A percentile compares a stretch with the other conserved stretches of the same genome.
Evolutionary conservation across 2,113 vertebrate genomes (phyloP).

Genomic region (Triplophysa siluroides): DNA sequence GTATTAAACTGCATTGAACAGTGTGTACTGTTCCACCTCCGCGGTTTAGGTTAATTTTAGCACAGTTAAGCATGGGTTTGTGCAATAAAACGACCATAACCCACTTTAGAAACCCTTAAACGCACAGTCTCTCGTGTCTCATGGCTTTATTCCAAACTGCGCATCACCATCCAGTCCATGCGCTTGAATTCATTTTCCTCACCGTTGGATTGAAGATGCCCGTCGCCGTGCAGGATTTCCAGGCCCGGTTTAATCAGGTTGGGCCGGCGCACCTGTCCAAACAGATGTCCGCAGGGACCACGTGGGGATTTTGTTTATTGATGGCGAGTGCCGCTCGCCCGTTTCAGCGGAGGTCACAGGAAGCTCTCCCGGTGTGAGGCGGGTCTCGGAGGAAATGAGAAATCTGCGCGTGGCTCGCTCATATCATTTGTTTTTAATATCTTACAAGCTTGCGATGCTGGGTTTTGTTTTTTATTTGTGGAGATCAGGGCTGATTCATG

Average conservation of each 20-base stretch:
- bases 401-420: slow-evolving; percentile 29
- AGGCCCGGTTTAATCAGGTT: slow-evolving; percentile 73
- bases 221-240: slow-evolving; percentile 42
- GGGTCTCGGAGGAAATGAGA: slow-evolving; percentile 59
- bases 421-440: slow-evolving; percentile 62
- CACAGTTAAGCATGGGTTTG: too few relatives aligned
- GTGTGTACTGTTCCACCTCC: too few relatives aligned
- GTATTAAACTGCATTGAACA: too few relatives aligned
- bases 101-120: too few relatives aligned
- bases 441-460: slow-evolving; percentile 47
- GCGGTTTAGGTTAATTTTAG: too few relatives aligned
- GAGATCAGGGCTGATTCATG: slow-evolving; percentile 10
- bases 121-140: too few relatives aligned
- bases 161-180: not conserved
- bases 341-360: slow-evolving; percentile 57
- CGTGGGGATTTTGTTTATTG: slow-evolving; percentile 68
- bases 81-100: too few relatives aligned
- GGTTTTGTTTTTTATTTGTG: slow-evolving; percentile 14
- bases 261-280: slow-evolving; percentile 75
- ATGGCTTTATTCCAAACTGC: too few relatives aligned
- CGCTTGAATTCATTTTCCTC: slow-evolving; percentile 8
- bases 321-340: slow-evolving; percentile 45
- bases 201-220: slow-evolving; percentile 46
- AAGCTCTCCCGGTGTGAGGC: slow-evolving; percentile 53
- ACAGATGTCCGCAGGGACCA: slow-evolving; percentile 75